phyloP scores from a whole-genome alignment of 2,797 vertebrate genomes.

The Squalus acanthias region DNA sequence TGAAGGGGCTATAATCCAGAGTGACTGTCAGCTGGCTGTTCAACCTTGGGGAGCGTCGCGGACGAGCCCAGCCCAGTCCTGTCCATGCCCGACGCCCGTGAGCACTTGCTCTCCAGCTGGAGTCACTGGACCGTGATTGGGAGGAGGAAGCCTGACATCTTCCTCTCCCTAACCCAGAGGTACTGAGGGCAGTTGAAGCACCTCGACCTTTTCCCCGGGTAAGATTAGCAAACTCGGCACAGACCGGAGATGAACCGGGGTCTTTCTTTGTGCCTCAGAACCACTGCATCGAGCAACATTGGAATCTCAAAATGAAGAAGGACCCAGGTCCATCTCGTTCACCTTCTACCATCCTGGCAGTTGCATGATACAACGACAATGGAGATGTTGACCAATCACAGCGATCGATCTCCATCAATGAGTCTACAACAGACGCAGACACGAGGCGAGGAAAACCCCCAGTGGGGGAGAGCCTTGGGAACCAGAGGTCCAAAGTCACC shows the following conservation, averaged over 20 bases:
- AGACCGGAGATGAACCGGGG: not conserved
- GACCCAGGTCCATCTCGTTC: not conserved
- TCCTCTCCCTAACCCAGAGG: not conserved
- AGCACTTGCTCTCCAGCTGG: not conserved
- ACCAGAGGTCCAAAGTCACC: not conserved
- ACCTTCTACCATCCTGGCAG: not conserved
- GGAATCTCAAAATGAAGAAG: rapidly evolving
- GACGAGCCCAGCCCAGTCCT: not conserved
- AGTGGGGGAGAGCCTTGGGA: not conserved
- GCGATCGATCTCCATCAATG: not conserved
- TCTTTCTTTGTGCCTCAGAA: too few relatives aligned
- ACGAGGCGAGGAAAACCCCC: not conserved
- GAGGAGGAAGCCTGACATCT: not conserved
- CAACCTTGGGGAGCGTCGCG: not conserved
- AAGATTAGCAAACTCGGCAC: not conserved
- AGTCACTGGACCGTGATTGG: not conserved
- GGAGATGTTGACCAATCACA: not conserved
- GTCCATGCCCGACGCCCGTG: not conserved
- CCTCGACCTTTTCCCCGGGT: too few relatives aligned
- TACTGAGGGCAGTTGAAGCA: not conserved
- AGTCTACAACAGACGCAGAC: not conserved
- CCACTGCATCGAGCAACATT: not conserved
- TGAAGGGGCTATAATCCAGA: not conserved
- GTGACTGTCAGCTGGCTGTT: not conserved
- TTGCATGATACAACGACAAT: not conserved